Conservation (phyloP, 2,888 invertebrate genomes). For the Polietes domitor region DNA sequence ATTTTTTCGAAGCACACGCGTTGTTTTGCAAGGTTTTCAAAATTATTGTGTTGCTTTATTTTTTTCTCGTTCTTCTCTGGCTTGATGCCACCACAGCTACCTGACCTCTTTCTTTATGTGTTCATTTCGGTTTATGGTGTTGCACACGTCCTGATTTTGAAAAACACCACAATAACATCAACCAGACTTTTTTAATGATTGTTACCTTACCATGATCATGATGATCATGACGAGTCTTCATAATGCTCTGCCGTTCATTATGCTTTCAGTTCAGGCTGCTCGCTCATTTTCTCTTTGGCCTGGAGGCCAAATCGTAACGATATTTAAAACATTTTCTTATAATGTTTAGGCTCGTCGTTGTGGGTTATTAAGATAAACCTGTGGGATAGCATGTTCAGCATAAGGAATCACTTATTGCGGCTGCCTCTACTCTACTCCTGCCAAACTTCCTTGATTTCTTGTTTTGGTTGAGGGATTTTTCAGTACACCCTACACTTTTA, state of each 20-base stretch:
- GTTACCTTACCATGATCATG: background rate
- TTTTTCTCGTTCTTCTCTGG: no score
- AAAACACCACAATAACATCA: background rate
- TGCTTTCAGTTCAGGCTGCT: background rate
- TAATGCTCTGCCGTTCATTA: background rate
- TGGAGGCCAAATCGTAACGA: background rate
- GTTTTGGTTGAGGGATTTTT: background rate
- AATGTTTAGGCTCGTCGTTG: conserved; percentile 47
- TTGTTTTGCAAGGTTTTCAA: background rate
- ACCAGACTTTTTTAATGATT: background rate
- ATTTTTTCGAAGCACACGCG: conserved; percentile 54
- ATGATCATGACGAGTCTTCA: background rate
- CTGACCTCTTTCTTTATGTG: conserved; percentile 52
- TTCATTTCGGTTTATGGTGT: background rate
- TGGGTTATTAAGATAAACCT: conserved; percentile 59
- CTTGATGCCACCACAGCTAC: conserved; percentile 30
- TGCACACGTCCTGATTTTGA: conserved; percentile 24
- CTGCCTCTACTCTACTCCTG: background rate
- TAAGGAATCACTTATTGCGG: conserved; percentile 46
- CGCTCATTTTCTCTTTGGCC: background rate
- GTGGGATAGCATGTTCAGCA: conserved; percentile 54
- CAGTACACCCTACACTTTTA: background rate
- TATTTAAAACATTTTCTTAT: conserved; percentile 37
- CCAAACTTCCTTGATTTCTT: background rate
- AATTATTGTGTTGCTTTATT: background rate